Conservation (phyloP, 2,888 invertebrate species). For the Halictus quadricinctus region DNA sequence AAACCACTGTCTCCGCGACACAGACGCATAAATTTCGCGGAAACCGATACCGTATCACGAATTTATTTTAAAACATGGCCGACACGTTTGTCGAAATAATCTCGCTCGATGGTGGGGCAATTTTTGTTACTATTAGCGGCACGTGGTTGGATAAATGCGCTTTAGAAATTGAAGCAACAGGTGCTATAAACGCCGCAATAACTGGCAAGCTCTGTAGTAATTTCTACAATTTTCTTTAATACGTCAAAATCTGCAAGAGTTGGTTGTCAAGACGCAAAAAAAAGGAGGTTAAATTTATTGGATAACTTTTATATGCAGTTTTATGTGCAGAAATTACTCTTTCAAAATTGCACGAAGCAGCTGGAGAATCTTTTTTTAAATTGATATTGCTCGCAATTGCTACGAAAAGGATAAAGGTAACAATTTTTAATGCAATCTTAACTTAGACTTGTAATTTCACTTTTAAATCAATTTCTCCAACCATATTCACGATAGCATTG, state of each 20-base stretch:
- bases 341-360: no score
- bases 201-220: background rate
- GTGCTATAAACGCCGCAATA: background rate
- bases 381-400: no score
- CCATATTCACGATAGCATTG: no score
- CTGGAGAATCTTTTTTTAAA: no score
- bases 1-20: conserved; percentile 16
- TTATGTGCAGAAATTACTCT: no score
- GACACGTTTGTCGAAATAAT: background rate
- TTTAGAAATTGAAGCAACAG: background rate
- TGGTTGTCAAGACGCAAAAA: no score
- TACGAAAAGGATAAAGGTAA: no score
- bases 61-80: conserved; percentile 6
- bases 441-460: no score
- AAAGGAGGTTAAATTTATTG: no score
- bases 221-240: background rate
- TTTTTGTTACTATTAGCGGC: background rate
- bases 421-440: no score
- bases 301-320: no score
- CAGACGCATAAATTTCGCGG: conserved; percentile 38
- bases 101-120: background rate
- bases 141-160: background rate
- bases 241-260: background rate
- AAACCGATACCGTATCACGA: conserved; percentile 17
- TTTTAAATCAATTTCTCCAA: no score